A percentile compares a stretch with the other conserved stretches of the same genome.
Evolutionary conservation across 92 coral and sea anemone species (phyloP).

Genomic region (Bergia sp.): DNA sequence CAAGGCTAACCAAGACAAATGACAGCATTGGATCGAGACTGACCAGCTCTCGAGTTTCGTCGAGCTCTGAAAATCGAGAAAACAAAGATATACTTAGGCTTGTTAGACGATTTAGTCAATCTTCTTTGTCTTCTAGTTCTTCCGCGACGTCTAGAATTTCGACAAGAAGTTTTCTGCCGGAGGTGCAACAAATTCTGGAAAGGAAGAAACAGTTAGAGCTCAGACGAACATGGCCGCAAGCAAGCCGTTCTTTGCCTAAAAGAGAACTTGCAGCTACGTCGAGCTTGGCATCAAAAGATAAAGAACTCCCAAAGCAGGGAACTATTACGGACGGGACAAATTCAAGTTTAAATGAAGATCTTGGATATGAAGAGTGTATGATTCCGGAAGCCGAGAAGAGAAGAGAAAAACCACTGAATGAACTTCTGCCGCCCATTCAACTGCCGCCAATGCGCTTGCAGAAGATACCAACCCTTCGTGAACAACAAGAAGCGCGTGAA

Average conservation of each 20-base stretch:
- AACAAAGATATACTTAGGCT: slow-evolving; percentile 33
- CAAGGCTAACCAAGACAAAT: not conserved
- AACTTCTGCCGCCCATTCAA: slow-evolving; percentile 39
- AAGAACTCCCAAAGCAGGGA: not conserved
- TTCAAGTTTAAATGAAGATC: not conserved
- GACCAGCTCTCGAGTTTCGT: not conserved
- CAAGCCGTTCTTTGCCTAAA: not conserved
- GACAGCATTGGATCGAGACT: not conserved
- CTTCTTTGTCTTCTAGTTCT: slow-evolving; percentile 10
- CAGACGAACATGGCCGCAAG: slow-evolving; percentile 44
- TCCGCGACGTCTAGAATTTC: slow-evolving; percentile 23
- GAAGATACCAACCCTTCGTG: slow-evolving; percentile 2
- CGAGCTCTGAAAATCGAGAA: not conserved
- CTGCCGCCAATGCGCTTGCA: slow-evolving; percentile 37
- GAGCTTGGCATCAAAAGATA: not conserved
- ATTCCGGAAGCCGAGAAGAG: slow-evolving; percentile 15
- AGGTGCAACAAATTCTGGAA: slow-evolving; percentile 37
- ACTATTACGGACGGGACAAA: not conserved
- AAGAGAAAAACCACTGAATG: slow-evolving; percentile 28
- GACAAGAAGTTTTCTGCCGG: slow-evolving; percentile 21
- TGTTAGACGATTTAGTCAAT: slow-evolving; percentile 38
- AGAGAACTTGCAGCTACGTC: slow-evolving; percentile 1
- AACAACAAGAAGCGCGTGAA: slow-evolving; percentile 32
- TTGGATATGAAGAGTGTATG: not conserved
- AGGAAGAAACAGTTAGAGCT: slow-evolving; percentile 37